Base-by-base conservation (phyloP, 2,888 invertebrate genomes). In the Cepaea hortensis region DNA sequence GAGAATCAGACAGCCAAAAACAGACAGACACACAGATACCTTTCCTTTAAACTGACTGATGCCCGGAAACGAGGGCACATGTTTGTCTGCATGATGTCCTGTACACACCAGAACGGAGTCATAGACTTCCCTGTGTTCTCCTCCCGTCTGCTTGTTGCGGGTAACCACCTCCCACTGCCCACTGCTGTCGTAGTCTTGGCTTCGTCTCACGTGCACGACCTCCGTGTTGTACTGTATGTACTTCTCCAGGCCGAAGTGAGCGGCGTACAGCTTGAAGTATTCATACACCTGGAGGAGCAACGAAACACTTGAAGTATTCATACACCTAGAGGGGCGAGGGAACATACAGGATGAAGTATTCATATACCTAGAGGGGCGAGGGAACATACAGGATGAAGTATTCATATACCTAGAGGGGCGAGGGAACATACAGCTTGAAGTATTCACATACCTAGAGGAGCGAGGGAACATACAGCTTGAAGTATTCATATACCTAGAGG, bases 251-350 rank as follows among this genome's bases (percentile, higher is more conserved):
- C 90, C 89, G 86, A 93, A 94, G 6, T 92, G 84, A 9, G 94
- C 91, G 3, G 92, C 93, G 85, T 94, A 94, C 89, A 90, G 79
- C n/a, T 93, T 89, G 80, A 94, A 91, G 88, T 94, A 94, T 81
- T 92, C 75, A 18, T 55, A 83, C 13, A 87, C 87, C 76, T 87
- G 2, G 55, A 55, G 55, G 55, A 3, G 20, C 72, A 20, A 55
- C 1, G 11, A 0, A 9, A 55, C 6, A 55, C 55, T 55, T 55
- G 55, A 55, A 55, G 55, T 55, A 55, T 55, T 55, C 55, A 11
- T 55, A 55, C 0, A 55, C 55, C 9, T 55, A 55, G 9, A 55
- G 55, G 55, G 55, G 9, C 55, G 9, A 55, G 55, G 9, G 4
- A 55, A 55, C 4, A 55, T 55, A 55, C 55, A 6, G 9, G 55